Evolutionary conservation across 2,888 invertebrate genomes (phyloP).

Genomic region (Ophonus ardosiacus): DNA sequence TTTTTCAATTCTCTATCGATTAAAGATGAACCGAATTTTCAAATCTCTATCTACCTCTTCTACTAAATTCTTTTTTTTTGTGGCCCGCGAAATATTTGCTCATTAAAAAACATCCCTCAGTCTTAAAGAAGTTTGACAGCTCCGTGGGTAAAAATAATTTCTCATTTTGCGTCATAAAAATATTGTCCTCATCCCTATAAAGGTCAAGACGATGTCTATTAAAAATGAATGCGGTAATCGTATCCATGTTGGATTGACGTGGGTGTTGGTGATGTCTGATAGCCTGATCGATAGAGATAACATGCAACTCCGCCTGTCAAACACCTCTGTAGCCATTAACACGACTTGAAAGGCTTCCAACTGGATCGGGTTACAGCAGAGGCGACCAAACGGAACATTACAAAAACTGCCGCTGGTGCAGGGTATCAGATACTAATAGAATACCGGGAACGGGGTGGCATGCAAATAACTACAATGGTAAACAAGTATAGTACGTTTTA

Average conservation of each 20-base stretch:
- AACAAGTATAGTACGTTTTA: no score
- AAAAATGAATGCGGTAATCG: constrained; percentile 42
- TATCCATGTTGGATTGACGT: constrained; percentile 38
- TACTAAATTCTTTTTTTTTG: no score
- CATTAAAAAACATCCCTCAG: no score
- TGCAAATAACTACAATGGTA: no score
- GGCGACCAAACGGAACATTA: background rate
- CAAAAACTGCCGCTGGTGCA: background rate
- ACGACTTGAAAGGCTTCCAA: constrained; percentile 53
- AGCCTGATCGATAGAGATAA: constrained; percentile 58
- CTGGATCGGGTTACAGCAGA: background rate
- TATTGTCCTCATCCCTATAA: background rate
- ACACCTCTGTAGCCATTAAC: constrained; percentile 53
- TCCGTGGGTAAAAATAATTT: no score
- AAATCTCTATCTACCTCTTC: no score
- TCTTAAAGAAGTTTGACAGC: no score
- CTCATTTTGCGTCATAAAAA: no score
- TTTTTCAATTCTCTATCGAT: no score
- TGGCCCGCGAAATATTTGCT: no score
- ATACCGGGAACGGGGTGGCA: no score
- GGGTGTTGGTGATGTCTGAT: constrained; percentile 35
- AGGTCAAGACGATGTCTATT: background rate
- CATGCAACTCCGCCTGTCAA: constrained; percentile 36
- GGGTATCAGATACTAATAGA: background rate
- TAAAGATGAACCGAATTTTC: no score